A percentile compares a stretch with the other conserved stretches of the same genome.
Evolutionary conservation across 2,888 invertebrate species (phyloP).

Genomic region (Megamerina dolium): DNA sequence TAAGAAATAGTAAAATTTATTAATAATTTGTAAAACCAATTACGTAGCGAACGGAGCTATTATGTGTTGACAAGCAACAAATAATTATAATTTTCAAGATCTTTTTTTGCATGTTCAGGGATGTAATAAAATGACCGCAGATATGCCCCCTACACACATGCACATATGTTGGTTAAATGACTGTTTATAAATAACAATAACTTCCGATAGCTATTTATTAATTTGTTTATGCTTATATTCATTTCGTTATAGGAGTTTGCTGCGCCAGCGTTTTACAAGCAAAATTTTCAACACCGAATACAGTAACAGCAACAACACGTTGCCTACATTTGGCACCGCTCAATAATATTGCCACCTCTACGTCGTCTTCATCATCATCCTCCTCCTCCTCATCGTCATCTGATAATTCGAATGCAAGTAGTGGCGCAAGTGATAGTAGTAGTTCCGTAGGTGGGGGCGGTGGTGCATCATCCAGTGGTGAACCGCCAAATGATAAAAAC

Average conservation of each 20-base stretch:
- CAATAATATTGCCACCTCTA: slow-evolving; percentile 10
- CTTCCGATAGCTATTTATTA: no score
- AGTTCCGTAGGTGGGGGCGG: slow-evolving; percentile 19
- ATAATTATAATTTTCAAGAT: no score
- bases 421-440: slow-evolving; percentile 20
- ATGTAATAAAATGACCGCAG: no score
- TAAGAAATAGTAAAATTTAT: no score
- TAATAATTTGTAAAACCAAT: no score
- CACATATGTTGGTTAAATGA: no score
- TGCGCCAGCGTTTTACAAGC: slow-evolving; percentile 11
- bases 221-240: not conserved
- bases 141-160: no score
- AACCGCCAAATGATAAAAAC: slow-evolving; percentile 57
- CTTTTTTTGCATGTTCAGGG: no score
- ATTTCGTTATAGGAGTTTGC: slow-evolving; percentile 12
- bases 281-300: slow-evolving; percentile 1
- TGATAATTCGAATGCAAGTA: slow-evolving; percentile 13
- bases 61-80: no score
- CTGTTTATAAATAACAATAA: no score
- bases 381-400: slow-evolving; percentile 16
- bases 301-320: slow-evolving; percentile 21
- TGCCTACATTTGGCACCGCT: slow-evolving; percentile 16
- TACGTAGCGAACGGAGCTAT: no score
- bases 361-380: slow-evolving; percentile 1
- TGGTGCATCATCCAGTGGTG: slow-evolving; percentile 43